A percentile compares a stretch with the other conserved stretches of the same genome.
These are phyloP conservation scores for Aphodius granarius DNA, from an alignment of 2,888 invertebrate species.

Conservation along the genomic window DNA sequence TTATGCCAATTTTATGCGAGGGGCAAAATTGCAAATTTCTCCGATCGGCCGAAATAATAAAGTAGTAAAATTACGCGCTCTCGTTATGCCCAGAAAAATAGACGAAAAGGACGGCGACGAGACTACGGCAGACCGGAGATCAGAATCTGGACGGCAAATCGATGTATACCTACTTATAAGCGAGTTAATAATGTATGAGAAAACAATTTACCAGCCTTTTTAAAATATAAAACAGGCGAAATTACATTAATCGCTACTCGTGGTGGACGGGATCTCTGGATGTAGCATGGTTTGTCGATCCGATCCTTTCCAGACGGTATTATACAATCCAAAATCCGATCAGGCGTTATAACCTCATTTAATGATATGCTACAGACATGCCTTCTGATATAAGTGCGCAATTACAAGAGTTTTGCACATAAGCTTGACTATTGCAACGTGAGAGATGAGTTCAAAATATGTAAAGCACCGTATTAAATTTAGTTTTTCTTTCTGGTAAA, in stretches of 20 bases:
- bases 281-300: not conserved
- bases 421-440: not conserved
- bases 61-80: conserved; percentile 33
- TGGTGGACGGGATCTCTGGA: not conserved
- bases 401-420: conserved; percentile 35
- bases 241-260: conserved; percentile 5
- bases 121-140: not conserved
- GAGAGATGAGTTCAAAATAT: not conserved
- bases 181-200: conserved; percentile 25
- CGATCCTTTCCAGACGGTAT: conserved; percentile 19
- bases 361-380: conserved; percentile 38
- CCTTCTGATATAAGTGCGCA: conserved; percentile 39
- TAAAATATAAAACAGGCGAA: conserved; percentile 6
- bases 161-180: conserved; percentile 1
- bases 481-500: too few relatives aligned
- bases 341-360: conserved; percentile 38
- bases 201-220: conserved; percentile 34
- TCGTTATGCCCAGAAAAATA: not conserved
- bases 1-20: conserved; percentile 10
- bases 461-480: too few relatives aligned
- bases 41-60: conserved; percentile 29
- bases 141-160: not conserved
- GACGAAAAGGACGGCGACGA: not conserved
- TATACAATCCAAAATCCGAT: conserved; percentile 41
- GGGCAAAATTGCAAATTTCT: conserved; percentile 7